A percentile compares a stretch with the other conserved stretches of the same genome.
phyloP scores from a whole-genome alignment of 2,797 vertebrate genomes.

The Acomys russatus region DNA sequence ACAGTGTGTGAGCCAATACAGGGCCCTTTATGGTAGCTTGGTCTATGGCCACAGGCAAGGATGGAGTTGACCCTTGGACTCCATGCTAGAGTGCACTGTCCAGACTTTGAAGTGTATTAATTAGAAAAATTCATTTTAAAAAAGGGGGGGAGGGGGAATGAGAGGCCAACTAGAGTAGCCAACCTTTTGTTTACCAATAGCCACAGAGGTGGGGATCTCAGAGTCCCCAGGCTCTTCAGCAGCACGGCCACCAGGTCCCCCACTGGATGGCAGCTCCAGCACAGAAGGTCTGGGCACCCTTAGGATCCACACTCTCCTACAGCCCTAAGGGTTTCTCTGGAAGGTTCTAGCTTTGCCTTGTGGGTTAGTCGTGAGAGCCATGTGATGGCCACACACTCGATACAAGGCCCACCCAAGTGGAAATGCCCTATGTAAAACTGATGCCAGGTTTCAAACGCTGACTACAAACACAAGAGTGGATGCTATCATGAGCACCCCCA shows the following conservation, averaged over 20 bases:
- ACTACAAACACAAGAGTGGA: not conserved
- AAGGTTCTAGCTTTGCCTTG: not conserved
- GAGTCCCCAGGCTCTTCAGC: not conserved
- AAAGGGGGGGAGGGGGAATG: not conserved
- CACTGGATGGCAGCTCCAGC: accelerated
- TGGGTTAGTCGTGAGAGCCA: accelerated
- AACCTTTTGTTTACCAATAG: not conserved
- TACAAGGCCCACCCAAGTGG: accelerated
- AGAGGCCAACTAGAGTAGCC: not conserved
- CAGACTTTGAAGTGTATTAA: not conserved
- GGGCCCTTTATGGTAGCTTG: not conserved
- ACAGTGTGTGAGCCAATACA: accelerated
- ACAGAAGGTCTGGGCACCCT: not conserved
- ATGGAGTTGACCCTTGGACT: too few relatives aligned
- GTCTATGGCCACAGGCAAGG: not conserved
- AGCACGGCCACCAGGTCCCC: accelerated
- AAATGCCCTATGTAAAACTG: accelerated
- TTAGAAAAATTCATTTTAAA: not conserved
- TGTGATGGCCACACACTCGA: accelerated
- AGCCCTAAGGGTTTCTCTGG: not conserved
- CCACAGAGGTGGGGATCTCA: too few relatives aligned
- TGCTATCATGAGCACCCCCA: accelerated
- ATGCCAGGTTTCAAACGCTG: not conserved
- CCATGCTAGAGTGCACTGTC: not conserved
- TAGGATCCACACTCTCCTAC: accelerated